A percentile compares a stretch with the other conserved stretches of the same genome.
Conservation (phyloP, 2,888 invertebrate species). For the Cetonia aurata region DNA sequence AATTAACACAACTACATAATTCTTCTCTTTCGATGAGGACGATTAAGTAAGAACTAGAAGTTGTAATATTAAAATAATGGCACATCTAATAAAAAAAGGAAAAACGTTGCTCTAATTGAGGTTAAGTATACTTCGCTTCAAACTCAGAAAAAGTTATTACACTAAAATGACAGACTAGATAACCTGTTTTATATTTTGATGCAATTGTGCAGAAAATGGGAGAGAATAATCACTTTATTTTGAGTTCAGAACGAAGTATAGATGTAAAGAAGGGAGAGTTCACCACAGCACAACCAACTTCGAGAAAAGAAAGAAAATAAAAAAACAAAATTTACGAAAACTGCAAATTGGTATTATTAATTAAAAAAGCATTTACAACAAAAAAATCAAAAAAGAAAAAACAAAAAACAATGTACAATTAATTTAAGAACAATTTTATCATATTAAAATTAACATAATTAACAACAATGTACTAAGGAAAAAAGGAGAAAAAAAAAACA, state of each 20-base stretch:
- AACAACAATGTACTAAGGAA: constrained; percentile 72
- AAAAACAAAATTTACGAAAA: constrained; percentile 75
- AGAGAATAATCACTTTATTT: too few species aligned
- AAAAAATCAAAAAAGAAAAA: constrained; percentile 79
- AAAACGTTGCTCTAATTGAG: constrained; percentile 2
- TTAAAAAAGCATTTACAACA: constrained; percentile 81
- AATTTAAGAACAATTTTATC: constrained; percentile 82
- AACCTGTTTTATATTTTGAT: background rate
- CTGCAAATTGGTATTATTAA: constrained; percentile 82
- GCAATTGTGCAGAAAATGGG: constrained; percentile 7
- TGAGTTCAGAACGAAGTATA: too few species aligned
- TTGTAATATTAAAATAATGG: constrained; percentile 11
- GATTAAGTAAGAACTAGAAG: constrained; percentile 19
- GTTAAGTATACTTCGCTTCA: background rate
- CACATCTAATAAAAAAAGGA: constrained; percentile 10
- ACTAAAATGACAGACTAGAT: background rate
- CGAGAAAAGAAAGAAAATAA: constrained; percentile 52
- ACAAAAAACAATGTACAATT: constrained; percentile 80
- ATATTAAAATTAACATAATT: constrained; percentile 74
- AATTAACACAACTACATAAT: too few species aligned
- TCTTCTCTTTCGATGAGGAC: background rate
- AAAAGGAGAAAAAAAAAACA: constrained; percentile 65
- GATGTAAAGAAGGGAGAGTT: constrained; percentile 12
- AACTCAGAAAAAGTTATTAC: too few species aligned
- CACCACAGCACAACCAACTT: constrained; percentile 42